phyloP scores from a whole-genome alignment of 2,797 vertebrate species.

The Fratercula arctica region DNA sequence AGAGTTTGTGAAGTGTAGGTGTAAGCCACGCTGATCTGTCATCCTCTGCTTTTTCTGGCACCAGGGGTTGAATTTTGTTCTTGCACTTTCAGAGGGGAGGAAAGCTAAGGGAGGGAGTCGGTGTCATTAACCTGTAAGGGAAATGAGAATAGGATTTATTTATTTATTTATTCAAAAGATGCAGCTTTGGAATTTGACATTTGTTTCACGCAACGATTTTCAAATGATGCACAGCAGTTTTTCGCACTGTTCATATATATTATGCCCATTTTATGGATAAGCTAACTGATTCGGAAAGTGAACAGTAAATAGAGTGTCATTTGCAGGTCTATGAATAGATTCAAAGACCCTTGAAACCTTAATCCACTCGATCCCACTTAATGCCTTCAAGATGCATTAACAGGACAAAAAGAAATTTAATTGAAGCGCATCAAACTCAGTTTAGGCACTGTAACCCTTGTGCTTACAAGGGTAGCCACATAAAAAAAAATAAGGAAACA shows the following conservation, averaged over 20 bases:
- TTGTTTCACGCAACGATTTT: conserved; percentile 18
- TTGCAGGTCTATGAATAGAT: conserved; percentile 40
- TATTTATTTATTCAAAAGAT: background rate
- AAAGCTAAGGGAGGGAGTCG: background rate
- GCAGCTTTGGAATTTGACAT: conserved; percentile 5
- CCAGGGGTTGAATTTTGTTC: background rate
- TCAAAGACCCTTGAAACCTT: conserved; percentile 41
- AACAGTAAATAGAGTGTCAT: background rate
- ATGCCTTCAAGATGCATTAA: conserved; percentile 47
- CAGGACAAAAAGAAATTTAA: conserved; percentile 51
- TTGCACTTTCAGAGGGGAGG: background rate
- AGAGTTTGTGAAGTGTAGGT: background rate
- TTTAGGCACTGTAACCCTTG: background rate
- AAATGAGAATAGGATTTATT: background rate
- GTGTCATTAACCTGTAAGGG: background rate
- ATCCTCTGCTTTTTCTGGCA: background rate
- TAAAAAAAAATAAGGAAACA: conserved; percentile 12
- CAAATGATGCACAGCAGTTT: background rate
- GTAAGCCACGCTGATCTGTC: background rate
- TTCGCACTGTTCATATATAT: background rate
- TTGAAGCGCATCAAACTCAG: background rate
- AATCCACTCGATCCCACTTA: conserved; percentile 55
- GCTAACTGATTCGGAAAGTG: background rate
- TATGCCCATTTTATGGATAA: background rate
- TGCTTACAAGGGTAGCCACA: background rate